Evolutionary conservation across 2,888 invertebrate genomes (phyloP).

Genomic region (Hedya salicella): DNA sequence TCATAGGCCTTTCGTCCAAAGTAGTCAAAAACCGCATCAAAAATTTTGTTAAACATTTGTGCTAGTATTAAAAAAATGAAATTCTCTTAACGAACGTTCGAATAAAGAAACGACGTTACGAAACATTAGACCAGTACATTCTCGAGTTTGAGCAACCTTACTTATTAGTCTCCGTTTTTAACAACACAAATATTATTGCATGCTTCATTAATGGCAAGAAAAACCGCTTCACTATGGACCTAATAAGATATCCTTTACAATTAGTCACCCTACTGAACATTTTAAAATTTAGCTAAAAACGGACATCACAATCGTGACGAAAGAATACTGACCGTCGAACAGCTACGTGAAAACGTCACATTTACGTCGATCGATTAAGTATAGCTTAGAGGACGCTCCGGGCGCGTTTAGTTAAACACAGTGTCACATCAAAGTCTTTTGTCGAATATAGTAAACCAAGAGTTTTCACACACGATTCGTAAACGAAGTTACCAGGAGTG

Average conservation of each 20-base stretch:
- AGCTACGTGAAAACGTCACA: constrained; percentile 35
- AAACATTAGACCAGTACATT: constrained; percentile 62
- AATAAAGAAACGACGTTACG: constrained; percentile 38
- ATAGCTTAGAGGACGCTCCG: constrained; percentile 23
- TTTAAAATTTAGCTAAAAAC: constrained; percentile 40
- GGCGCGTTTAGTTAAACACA: constrained; percentile 7
- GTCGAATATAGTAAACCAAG: constrained; percentile 6
- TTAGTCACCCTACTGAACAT: constrained; percentile 35
- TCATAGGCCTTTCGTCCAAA: constrained; percentile 52
- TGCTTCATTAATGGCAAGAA: constrained; percentile 38
- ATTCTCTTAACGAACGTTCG: constrained; percentile 20
- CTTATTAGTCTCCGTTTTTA: constrained; percentile 44
- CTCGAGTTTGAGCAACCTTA: constrained; percentile 68
- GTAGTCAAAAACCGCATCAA: constrained; percentile 44
- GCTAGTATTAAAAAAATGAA: constrained; percentile 45
- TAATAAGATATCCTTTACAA: constrained; percentile 30
- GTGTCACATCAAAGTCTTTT: constrained; percentile 31
- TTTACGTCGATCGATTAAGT: constrained; percentile 31
- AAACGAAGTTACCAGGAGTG: too few species aligned
- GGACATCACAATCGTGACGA: constrained; percentile 24
- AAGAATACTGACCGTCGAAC: constrained; percentile 27
- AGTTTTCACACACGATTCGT: not conserved
- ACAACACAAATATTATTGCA: constrained; percentile 40
- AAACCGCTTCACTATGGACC: constrained; percentile 29
- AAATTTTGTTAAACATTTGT: constrained; percentile 52